Conservation (phyloP, 2,888 invertebrate genomes). For the Tolmerus cingulatus region DNA sequence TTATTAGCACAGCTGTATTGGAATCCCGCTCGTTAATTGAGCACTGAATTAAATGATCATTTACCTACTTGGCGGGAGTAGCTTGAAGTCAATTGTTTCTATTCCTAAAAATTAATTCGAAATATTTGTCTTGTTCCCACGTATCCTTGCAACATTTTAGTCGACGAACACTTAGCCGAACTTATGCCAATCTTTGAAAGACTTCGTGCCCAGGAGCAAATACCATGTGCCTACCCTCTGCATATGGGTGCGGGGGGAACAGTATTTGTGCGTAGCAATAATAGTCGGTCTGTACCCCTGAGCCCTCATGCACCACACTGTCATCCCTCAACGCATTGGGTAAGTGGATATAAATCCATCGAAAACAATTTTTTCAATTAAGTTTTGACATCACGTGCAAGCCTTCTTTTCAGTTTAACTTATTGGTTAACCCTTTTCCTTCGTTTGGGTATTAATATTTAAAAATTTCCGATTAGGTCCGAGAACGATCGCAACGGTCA, state of each 20-base stretch:
- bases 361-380: neutral
- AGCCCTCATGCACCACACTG: conserved; percentile 71
- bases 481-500: conserved; percentile 90
- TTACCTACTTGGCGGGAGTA: conserved; percentile 13
- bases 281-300: conserved; percentile 71
- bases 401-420: neutral
- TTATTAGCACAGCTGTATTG: neutral
- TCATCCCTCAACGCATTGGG: conserved; percentile 74
- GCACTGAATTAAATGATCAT: conserved; percentile 38
- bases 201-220: conserved; percentile 88
- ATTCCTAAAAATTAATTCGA: neutral
- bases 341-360: conserved; percentile 55
- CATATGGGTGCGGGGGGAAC: conserved; percentile 78
- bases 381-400: conserved; percentile 10
- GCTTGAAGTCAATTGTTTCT: neutral
- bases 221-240: conserved; percentile 89
- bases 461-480: conserved; percentile 71
- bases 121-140: conserved; percentile 37
- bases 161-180: conserved; percentile 94
- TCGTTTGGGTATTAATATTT: neutral
- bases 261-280: conserved; percentile 70
- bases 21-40: neutral
- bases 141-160: conserved; percentile 63
- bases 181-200: conserved; percentile 96
- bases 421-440: neutral